Evolutionary conservation across 23 tunicate genomes (phyloP), one percentile per base, ranked within the genome.

Genomic region (Styela plicata): DNA sequence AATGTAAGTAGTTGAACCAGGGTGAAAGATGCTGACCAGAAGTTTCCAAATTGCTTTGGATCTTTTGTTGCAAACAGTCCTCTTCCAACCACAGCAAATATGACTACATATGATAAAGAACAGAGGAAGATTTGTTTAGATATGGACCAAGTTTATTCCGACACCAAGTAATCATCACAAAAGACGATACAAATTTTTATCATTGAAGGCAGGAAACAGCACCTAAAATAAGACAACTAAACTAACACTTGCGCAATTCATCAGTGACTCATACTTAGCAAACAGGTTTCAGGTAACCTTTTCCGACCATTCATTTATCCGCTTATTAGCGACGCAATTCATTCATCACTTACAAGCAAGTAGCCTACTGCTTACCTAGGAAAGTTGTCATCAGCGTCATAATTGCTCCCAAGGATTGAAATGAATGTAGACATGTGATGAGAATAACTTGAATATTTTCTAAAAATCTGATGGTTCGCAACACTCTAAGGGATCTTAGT

Each of bases 371-470:
- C 67, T 71, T 74, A 91, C 97, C 97, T 32, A 91, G 74, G 79
- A 87, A 87, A 0, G 83, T 83, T 64, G 82, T 52, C 97, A 91
- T 91, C 34, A 91, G 85, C 80, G 90, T 87, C 68, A 87, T 70
- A 73, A 91, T 91, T 0, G 97, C 97, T 31, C 97, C 97, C 24
- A 91, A 86, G 1, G 97, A 91, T 83, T 91, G 80, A 73, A 91
- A 91, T 2, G 97, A 91, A 52, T 91, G 89, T 2, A 91, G 88
- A 63, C 97, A 91, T 13, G 97, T 91, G 35, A 91, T 84, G 36
- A 91, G 52, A 36, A 91, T 91, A 66, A 91, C 97, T 80, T 91
- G 97, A 28, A 91, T 91, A 62, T 91, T 91, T 64, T 91, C 97
- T n/a, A 91, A 83, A 36, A 87, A 91, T 33, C 87, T 76, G n/a